phyloP scores from a whole-genome alignment of 2,888 invertebrate genomes.

The Auanema freiburgensis region DNA sequence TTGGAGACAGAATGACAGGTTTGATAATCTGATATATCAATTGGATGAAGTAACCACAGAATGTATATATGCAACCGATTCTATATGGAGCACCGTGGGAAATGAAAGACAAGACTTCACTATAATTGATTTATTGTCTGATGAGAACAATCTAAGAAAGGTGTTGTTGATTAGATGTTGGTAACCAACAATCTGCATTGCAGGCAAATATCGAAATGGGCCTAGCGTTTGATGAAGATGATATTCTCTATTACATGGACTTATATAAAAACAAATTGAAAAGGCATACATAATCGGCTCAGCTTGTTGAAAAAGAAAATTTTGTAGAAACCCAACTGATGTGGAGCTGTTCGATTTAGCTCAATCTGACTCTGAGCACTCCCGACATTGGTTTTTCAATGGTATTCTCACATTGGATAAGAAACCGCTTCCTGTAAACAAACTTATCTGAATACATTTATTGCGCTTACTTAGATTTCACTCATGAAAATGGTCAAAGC shows the following conservation, averaged over 20 bases:
- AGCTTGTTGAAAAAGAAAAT: background rate
- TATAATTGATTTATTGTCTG: background rate
- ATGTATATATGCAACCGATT: background rate
- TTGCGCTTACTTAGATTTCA: conserved; percentile 71
- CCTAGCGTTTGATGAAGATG: conserved; percentile 50
- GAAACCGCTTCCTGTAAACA: conserved; percentile 55
- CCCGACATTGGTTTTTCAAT: conserved; percentile 84
- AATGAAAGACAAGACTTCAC: too few species aligned
- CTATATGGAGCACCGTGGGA: background rate
- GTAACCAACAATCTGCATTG: background rate
- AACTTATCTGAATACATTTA: background rate
- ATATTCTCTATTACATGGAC: conserved; percentile 50
- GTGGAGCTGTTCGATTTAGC: conserved; percentile 97
- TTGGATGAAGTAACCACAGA: background rate
- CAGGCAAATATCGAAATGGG: conserved; percentile 39
- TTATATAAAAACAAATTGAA: conserved; percentile 47
- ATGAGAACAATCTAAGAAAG: background rate
- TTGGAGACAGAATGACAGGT: conserved; percentile 47
- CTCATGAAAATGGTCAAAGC: conserved; percentile 89
- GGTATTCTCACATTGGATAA: conserved; percentile 79
- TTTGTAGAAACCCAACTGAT: conserved; percentile 88
- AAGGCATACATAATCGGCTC: conserved; percentile 24
- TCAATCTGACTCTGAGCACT: conserved; percentile 84
- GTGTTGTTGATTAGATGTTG: background rate
- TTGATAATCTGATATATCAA: background rate